Evolutionary conservation across 1,140 invertebrate species (phyloP), one percentile per base, ranked within the genome.

Genomic region (Zaprionus kolodkinae): DNA sequence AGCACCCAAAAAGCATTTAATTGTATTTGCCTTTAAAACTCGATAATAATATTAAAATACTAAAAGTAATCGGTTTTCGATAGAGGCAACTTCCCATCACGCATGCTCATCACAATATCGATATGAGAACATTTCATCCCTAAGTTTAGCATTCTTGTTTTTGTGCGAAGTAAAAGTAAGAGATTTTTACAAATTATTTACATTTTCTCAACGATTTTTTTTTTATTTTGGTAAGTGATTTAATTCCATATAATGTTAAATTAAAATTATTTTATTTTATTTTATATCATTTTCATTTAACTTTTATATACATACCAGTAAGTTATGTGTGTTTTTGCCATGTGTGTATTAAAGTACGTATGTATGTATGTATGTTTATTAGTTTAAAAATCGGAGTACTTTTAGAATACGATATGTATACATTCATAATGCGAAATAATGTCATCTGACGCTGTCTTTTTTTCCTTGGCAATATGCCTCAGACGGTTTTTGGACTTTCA

Each of bases 131-230:
- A 45, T 2, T 45, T 30, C 27, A n/a, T 15, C 45, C 45, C 11
- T 50, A 25, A 50, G 2, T 38, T 17, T 38, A 27, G 33, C 50
- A 64, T 64, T 64, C 35, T 48, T 54, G 61, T 64, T 54, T 50
- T 64, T 54, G 7, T 64, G 35, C 15, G 7, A 7, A 3, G 3
- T 54, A 6, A 7, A 35, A 33, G 12, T 30, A 17, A 38, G 33
- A 52, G 33, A 13, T 52, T 25, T 25, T 50, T 12, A 35, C 30
- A 36, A 36, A 38, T 12, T 54, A 54, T 38, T 38, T 54, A n/a
- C 21, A 11, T 52, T 38, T 36, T 11, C 11, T 21, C 12, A 33
- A 25, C 52, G 6, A 38, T 54, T 54, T 52, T 36, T 52, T 36
- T 38, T 35, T 21, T 1, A 25, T 25, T 11, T 15, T 27, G 61